These are phyloP conservation scores for Ophioderma brevispina DNA, from an alignment of 35 echinoderm and acorn worm genomes.

Conservation along the genomic window DNA sequence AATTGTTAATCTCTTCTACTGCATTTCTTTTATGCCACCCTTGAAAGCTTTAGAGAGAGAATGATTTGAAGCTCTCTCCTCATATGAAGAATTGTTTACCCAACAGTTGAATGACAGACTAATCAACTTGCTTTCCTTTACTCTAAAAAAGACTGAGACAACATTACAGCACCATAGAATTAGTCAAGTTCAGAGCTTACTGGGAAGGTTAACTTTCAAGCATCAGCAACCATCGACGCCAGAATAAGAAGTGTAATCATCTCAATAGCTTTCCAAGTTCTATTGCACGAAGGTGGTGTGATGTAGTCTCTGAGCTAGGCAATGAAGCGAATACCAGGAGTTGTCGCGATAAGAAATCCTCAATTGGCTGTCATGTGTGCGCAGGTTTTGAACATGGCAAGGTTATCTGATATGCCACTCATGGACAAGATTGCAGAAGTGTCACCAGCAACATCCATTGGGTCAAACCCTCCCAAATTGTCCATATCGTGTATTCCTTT, in stretches of 20 bases:
- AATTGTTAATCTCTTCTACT: not conserved
- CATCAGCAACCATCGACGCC: not conserved
- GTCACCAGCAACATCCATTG: constrained; percentile 56
- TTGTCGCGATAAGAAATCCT: constrained; percentile 34
- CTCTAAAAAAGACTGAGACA: not conserved
- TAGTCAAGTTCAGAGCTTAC: not conserved
- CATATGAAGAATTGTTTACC: not conserved
- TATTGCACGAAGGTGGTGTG: constrained; percentile 49
- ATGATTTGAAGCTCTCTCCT: not conserved
- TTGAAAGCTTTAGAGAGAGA: not conserved
- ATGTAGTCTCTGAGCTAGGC: constrained; percentile 61
- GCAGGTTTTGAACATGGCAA: constrained; percentile 43
- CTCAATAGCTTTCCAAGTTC: not conserved
- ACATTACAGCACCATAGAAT: not conserved
- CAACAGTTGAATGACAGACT: not conserved
- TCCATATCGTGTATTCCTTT: constrained; percentile 58
- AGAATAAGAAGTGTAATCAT: not conserved
- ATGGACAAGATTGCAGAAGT: constrained; percentile 77
- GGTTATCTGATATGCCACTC: constrained; percentile 63
- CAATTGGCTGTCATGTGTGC: constrained; percentile 73
- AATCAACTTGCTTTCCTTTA: not conserved
- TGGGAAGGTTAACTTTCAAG: not conserved
- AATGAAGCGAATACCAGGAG: constrained; percentile 60
- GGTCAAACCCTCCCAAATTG: constrained; percentile 41
- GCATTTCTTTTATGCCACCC: not conserved